Base-by-base conservation (phyloP, 2,797 vertebrate genomes). In the Protosalanx chinensis region DNA sequence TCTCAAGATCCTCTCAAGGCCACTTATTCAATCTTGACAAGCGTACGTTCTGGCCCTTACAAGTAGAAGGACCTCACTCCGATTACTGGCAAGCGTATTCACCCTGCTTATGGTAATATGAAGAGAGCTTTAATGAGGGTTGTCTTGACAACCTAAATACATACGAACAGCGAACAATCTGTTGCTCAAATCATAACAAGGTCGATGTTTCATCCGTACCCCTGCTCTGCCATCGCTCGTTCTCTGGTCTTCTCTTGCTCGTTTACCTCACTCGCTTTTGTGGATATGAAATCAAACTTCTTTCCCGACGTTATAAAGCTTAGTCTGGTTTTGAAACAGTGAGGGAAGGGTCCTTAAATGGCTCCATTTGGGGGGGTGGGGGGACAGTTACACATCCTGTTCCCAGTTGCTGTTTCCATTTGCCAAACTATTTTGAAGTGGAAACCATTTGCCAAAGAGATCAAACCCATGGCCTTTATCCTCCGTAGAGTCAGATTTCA, bases 21-120 rank as follows among this genome's bases (percentile, higher is more conserved):
- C 67, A 66, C 70, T 78, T 2, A 66, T 82, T 83, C 77, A 82
- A 81, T 79, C 77, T 72, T 74, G 75, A 84, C 70, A 82, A 85
- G 83, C 80, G 72, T 59, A 72, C 68, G 69, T 27, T 0, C 15
- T 53, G 78, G 76, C n/a, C 1, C 67, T 65, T 76, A 82, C 20
- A 57, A 79, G 74, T 33, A 49, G 61, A 63, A 29, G 27, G 72
- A 60, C 63, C 20, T 13, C 41, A 12, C 78, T 79, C 79, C 33
- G 72, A 63, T 76, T 73, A 72, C 30, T 20, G 23, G 70, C 18
- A 13, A 62, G 12, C 53, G 35, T 73, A 66, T 67, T 73, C 80
- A 73, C 70, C 64, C 1, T 10, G 64, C 69, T 84, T 62, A 84
- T 82, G 73, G 76, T 80, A 74, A 81, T 70, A 65, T 60, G 62